Evolutionary conservation across 2,888 invertebrate species (phyloP).

Genomic region (Pammene aurita): DNA sequence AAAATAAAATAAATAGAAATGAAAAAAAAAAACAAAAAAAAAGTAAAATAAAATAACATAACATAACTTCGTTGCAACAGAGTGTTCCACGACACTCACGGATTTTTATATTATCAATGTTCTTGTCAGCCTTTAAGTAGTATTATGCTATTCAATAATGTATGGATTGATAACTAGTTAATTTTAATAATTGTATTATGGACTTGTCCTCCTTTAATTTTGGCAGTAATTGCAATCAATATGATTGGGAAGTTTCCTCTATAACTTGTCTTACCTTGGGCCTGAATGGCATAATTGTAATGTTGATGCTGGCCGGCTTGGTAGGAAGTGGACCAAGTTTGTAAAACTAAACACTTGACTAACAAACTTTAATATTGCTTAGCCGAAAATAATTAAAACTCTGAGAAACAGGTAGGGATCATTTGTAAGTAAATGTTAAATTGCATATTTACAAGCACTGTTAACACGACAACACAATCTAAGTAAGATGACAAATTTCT

Average conservation of each 20-base stretch:
- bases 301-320: background rate
- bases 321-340: slow-evolving; percentile 23
- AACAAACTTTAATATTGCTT: background rate
- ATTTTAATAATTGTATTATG: slow-evolving; percentile 16
- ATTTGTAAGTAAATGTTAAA: no score
- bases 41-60: no score
- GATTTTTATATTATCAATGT: no score
- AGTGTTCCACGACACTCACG: no score
- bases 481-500: no score
- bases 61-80: no score
- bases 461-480: no score
- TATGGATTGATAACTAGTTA: slow-evolving; percentile 3
- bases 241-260: slow-evolving; percentile 27
- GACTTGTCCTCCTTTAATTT: slow-evolving; percentile 28
- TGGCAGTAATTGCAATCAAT: slow-evolving; percentile 29
- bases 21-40: no score
- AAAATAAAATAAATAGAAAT: no score
- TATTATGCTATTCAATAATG: background rate
- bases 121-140: no score
- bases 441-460: no score
- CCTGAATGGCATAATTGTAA: background rate
- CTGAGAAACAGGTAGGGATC: background rate
- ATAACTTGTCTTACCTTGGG: slow-evolving; percentile 27
- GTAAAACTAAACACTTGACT: background rate
- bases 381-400: background rate